Conservation (phyloP, 2,797 vertebrate species). For the Halcyon chelicuti region DNA sequence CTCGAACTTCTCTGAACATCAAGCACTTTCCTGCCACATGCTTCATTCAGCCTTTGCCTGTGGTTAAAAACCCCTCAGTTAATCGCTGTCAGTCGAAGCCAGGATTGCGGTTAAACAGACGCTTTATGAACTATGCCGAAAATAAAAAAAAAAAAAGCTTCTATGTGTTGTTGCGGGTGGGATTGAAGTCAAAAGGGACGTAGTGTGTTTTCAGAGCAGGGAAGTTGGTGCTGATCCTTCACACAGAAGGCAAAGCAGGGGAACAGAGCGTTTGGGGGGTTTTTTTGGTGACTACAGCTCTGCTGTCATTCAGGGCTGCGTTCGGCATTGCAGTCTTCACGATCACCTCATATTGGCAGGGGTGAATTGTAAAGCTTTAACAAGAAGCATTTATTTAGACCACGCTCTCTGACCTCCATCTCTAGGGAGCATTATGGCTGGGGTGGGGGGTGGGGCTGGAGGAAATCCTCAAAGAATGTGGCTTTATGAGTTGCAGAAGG, state of each 20-base stretch:
- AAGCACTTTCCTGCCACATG: neutral
- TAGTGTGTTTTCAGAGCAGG: neutral
- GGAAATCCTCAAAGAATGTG: neutral
- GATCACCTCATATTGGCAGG: neutral
- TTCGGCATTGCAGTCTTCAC: fast-evolving
- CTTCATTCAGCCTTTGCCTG: neutral
- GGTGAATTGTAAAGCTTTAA: neutral
- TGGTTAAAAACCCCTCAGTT: neutral
- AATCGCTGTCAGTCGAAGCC: neutral
- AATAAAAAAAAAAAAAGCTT: neutral
- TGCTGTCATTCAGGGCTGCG: neutral
- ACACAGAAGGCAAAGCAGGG: neutral
- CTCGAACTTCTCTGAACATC: neutral
- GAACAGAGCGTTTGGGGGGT: too few relatives aligned
- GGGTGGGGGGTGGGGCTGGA: neutral
- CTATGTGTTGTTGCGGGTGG: neutral
- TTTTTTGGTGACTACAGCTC: neutral
- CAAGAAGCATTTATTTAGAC: neutral
- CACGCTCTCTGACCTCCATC: neutral
- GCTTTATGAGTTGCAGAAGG: neutral
- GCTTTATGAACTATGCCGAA: neutral
- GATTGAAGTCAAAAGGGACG: neutral
- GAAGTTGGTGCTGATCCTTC: neutral
- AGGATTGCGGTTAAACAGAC: neutral
- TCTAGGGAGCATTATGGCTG: neutral